Percentiles rank a stretch among this genome's conserved stretches.
These are phyloP conservation scores for Rhea americana DNA, from an alignment of 2,113 vertebrate genomes.

Conservation along the genomic window DNA sequence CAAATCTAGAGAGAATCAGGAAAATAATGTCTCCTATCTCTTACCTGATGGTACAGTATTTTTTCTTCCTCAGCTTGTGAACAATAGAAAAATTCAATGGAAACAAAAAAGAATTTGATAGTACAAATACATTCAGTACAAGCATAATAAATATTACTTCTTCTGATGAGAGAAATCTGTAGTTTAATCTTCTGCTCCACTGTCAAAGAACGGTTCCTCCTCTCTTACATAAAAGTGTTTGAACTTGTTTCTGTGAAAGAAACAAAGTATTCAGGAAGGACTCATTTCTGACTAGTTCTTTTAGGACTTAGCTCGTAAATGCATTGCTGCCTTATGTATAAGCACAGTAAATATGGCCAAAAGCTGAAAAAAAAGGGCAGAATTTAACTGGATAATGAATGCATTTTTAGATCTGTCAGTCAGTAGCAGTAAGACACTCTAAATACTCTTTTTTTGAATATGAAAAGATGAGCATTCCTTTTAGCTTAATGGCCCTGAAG, in stretches of 20 bases:
- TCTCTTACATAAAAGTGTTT: background rate
- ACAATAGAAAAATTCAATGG: background rate
- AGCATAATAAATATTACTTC: background rate
- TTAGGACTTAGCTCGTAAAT: background rate
- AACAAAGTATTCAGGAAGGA: background rate
- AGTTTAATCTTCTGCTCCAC: background rate
- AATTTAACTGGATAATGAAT: background rate
- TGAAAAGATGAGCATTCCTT: background rate
- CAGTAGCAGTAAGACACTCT: background rate
- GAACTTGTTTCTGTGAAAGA: background rate
- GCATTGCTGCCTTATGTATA: background rate
- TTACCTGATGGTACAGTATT: background rate
- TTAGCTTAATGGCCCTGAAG: background rate
- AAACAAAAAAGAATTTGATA: background rate
- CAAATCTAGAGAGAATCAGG: background rate
- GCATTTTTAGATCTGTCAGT: background rate
- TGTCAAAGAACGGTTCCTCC: background rate
- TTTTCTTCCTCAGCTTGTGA: background rate
- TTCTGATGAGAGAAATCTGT: background rate
- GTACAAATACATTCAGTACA: background rate
- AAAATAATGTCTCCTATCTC: background rate
- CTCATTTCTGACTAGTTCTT: background rate
- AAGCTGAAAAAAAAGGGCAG: background rate
- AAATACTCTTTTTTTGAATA: background rate
- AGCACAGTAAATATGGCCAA: background rate